Percentiles rank a stretch among this genome's conserved stretches.
Conservation (phyloP, 1,140 invertebrate species). For the Caenorhabditis tropicalis region DNA sequence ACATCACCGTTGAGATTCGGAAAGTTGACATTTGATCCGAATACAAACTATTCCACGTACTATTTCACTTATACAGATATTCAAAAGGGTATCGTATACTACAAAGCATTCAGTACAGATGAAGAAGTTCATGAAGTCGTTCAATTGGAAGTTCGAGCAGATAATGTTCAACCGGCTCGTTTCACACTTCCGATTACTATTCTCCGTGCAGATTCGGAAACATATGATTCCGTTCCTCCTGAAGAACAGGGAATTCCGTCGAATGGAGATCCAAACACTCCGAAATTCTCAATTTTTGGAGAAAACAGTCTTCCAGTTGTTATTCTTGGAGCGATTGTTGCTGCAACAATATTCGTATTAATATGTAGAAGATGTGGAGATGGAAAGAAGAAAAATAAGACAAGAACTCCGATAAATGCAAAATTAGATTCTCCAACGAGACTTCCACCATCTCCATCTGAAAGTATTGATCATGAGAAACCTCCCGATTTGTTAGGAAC, state of each 20-base stretch:
- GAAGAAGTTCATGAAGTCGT: slow-evolving; percentile 51
- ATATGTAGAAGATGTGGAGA: slow-evolving; percentile 44
- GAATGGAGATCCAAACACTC: neutral
- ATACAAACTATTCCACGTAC: slow-evolving; percentile 60
- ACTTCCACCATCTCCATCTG: slow-evolving; percentile 39
- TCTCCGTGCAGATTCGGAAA: slow-evolving; percentile 18
- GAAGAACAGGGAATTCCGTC: neutral
- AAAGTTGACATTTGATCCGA: slow-evolving; percentile 45
- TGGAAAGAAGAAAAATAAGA: slow-evolving; percentile 34
- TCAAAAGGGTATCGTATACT: slow-evolving; percentile 48
- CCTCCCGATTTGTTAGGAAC: slow-evolving; percentile 34
- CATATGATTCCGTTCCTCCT: neutral
- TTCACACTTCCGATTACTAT: slow-evolving; percentile 49
- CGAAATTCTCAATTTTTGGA: slow-evolving; percentile 4
- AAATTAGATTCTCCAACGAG: slow-evolving; percentile 24
- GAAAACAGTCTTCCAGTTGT: slow-evolving; percentile 17
- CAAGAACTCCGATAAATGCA: neutral
- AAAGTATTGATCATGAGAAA: slow-evolving; percentile 32
- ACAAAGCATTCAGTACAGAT: slow-evolving; percentile 33
- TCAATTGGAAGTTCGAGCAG: slow-evolving; percentile 49
- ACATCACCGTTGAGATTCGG: slow-evolving; percentile 60
- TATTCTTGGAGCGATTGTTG: slow-evolving; percentile 43
- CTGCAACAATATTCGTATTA: slow-evolving; percentile 38
- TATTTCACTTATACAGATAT: slow-evolving; percentile 70
- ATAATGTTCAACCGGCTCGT: slow-evolving; percentile 52